Evolutionary conservation across 2,113 vertebrate genomes (phyloP), one percentile per base, ranked within the genome.

Genomic region (Callionymus lyra): DNA sequence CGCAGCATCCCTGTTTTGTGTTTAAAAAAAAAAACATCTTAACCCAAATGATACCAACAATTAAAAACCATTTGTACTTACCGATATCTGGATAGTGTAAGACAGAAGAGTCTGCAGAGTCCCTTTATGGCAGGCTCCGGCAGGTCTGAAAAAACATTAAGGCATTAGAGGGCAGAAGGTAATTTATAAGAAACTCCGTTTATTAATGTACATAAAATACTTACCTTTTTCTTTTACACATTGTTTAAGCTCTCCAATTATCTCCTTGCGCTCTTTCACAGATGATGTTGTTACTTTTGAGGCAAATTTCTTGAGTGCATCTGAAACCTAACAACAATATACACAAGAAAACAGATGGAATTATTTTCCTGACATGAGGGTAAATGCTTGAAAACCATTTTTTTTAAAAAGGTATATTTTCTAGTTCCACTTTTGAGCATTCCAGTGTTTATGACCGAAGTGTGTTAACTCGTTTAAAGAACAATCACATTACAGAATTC

Each of bases 1-100:
- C 0, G 89, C 89, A 6, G 93, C 88, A 65, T 99, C 95, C 54
- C 95, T 99, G 44, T n/a, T n/a, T n/a, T n/a, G n/a, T n/a, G 32
- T 1, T 34, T 34, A 12, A 3, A 47, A n/a, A 47, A 11, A 50
- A 31, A 15, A 34, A 41, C 16, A 10, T 21, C 15, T 50, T 19
- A 16, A 34, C 12, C 38, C 16, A 42, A 3, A 50, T 1, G 1
- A 12, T 34, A 16, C 21, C 21, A 27, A 8, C 4, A 27, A 5
- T 27, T 27, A 5, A 27, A 27, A 5, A 27, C 3, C 1, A 15
- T 1, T 27, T 38, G n/a, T 8, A 78, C 67, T 76, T 74, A 93
- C 94, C 89, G 85, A 71, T 98, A 98, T 70, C 95, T 90, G 80
- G 97, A 91, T 54, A 94, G 82, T 6, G 94, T 96, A 58, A 99